Evolutionary conservation across 2,797 vertebrate genomes (phyloP).

Genomic region (Cossypha polioptera): DNA sequence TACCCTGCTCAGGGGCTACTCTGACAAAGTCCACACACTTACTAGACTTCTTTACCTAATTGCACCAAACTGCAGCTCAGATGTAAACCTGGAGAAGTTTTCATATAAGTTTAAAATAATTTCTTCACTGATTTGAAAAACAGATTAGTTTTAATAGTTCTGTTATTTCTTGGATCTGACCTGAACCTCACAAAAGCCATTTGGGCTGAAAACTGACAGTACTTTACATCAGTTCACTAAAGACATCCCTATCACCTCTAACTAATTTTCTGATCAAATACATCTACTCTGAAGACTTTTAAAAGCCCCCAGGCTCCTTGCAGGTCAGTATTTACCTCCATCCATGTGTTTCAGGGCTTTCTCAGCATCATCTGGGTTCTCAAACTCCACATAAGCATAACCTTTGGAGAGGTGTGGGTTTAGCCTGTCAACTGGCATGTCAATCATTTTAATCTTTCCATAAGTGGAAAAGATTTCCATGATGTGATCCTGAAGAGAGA

Average conservation of each 20-base stretch:
- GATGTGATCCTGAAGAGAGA: conserved; percentile 77
- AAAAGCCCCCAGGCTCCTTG: background rate
- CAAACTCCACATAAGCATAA: conserved; percentile 92
- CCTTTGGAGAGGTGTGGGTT: conserved; percentile 91
- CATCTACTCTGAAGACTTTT: background rate
- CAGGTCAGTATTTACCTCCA: conserved; percentile 78
- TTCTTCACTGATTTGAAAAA: background rate
- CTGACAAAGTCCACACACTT: background rate
- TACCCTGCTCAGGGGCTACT: background rate
- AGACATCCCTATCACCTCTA: background rate
- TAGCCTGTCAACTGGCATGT: conserved; percentile 90
- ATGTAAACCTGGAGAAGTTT: background rate
- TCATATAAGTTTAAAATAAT: background rate
- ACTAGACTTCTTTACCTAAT: background rate
- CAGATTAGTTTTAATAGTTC: background rate
- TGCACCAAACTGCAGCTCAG: background rate
- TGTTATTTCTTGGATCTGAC: background rate
- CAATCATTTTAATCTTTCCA: conserved; percentile 94
- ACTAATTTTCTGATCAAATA: background rate
- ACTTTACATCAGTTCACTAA: background rate
- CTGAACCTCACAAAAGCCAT: background rate
- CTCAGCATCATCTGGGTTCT: conserved; percentile 88
- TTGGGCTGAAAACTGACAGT: background rate
- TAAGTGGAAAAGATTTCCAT: conserved; percentile 95
- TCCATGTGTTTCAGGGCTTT: conserved; percentile 95